Evolutionary conservation across 2,888 invertebrate species (phyloP).

Genomic region (Allacma fusca): DNA sequence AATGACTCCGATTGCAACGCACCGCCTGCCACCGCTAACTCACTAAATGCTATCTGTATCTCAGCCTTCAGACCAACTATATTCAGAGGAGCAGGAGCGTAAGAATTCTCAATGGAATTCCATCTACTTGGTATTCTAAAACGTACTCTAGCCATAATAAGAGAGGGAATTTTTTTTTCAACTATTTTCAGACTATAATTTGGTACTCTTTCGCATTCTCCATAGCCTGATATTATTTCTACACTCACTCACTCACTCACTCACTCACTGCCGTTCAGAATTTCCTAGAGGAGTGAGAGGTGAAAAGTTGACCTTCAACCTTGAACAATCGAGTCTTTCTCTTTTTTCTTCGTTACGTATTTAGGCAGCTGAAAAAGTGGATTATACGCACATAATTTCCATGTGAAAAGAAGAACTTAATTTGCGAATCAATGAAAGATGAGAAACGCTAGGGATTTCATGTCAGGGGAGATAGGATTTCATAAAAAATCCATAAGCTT

Average conservation of each 20-base stretch:
- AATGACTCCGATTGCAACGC: too few relatives aligned
- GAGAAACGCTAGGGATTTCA: background rate
- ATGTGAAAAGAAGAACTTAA: constrained; percentile 31
- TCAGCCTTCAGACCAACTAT: too few relatives aligned
- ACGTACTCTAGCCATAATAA: too few relatives aligned
- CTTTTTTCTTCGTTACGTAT: constrained; percentile 2
- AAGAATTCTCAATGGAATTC: constrained; percentile 29
- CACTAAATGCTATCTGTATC: too few relatives aligned
- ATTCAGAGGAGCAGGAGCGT: too few relatives aligned
- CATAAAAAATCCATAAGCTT: too few relatives aligned
- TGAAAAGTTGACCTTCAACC: constrained; percentile 34
- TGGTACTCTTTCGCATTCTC: too few relatives aligned
- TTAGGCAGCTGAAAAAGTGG: constrained; percentile 1
- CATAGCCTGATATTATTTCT: too few relatives aligned
- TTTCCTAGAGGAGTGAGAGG: background rate
- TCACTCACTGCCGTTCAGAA: background rate
- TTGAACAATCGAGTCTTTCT: constrained; percentile 2
- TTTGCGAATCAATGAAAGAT: constrained; percentile 37
- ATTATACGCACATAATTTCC: constrained; percentile 31
- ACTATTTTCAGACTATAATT: constrained; percentile 10
- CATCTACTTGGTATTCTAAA: constrained; percentile 23
- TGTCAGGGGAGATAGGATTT: too few relatives aligned
- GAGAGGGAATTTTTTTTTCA: background rate
- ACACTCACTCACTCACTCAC: too few relatives aligned
- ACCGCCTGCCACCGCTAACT: too few relatives aligned